Evolutionary conservation across 2,888 invertebrate species (phyloP).

Genomic region (Diabrotica balteata): DNA sequence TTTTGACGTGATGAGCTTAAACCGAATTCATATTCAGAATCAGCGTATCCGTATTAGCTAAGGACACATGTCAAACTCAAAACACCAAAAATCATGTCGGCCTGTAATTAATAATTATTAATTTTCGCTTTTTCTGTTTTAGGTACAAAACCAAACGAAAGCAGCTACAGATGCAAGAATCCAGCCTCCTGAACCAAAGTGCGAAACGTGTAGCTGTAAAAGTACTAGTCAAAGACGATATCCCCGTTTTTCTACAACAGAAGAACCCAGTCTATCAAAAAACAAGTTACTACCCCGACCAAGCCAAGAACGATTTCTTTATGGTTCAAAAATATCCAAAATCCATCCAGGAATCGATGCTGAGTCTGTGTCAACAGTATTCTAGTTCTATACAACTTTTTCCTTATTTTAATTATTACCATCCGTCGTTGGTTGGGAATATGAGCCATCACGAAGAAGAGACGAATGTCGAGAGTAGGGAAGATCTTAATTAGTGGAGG

Average conservation of each 20-base stretch:
- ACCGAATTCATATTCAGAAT: no score
- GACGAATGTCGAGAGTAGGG: slow-evolving; percentile 38
- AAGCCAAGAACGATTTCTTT: slow-evolving; percentile 51
- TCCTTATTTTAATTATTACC: slow-evolving; percentile 60
- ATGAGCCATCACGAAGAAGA: slow-evolving; percentile 51
- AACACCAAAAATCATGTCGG: no score
- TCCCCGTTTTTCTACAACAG: slow-evolving; percentile 63
- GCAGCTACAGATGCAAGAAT: slow-evolving; percentile 84
- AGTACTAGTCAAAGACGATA: slow-evolving; percentile 86
- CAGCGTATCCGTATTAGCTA: no score
- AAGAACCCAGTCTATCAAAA: slow-evolving; percentile 49
- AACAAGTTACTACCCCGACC: slow-evolving; percentile 48
- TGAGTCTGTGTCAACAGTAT: slow-evolving; percentile 59
- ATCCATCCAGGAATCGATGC: slow-evolving; percentile 58
- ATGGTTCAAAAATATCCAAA: slow-evolving; percentile 55
- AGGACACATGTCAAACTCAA: no score
- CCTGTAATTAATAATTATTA: no score
- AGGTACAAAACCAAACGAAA: slow-evolving; percentile 91
- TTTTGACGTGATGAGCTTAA: no score
- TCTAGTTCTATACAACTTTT: slow-evolving; percentile 58
- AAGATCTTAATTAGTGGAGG: slow-evolving; percentile 30
- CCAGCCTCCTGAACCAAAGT: slow-evolving; percentile 69
- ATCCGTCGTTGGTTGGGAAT: slow-evolving; percentile 52
- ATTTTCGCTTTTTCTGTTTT: background rate
- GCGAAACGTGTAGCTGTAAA: slow-evolving; percentile 91